Base-by-base conservation (phyloP, 2,113 vertebrate genomes). In the Zapornia atra region DNA sequence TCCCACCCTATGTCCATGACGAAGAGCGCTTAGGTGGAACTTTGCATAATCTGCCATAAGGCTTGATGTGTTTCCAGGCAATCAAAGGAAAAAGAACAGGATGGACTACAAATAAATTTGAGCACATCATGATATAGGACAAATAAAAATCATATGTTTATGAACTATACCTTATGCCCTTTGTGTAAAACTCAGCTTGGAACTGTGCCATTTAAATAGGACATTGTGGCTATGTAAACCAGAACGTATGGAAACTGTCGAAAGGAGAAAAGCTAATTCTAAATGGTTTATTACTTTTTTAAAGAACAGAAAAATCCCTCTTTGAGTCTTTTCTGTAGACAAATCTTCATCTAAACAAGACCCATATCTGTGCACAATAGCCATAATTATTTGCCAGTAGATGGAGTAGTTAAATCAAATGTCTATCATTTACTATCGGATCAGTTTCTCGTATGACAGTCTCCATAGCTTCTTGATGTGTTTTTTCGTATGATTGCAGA, bases 371-470 rank as follows among this genome's bases (percentile, higher is more conserved):
- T 54, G 79, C 50, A 56, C 28, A 6, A 53, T 42, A 78, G n/a
- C 12, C 81, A 20, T 92, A 90, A 89, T 93, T 72, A 80, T 90
- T 96, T 97, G 90, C 96, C 97, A 97, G 97, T 92, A 97, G 97
- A 90, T 97, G 96, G 97, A 97, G 97, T 94, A 96, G 90, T 97
- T 95, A 96, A 97, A 95, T 97, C 94, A 97, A 93, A 95, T 96
- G 96, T 94, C 84, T 96, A 8, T 95, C 82, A 86, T 56, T 83
- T 89, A 13, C 42, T 36, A 9, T 71, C 0, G 0, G 51, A 82
- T 86, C 59, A 38, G 65, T 94, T 91, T 94, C 77, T 92, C 1
- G 0, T 86, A 10, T 89, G 77, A 66, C 56, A 88, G 66, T 48
- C 78, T 94, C 90, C 25, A 33, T 38, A 88, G 75, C 60, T 92